A percentile compares a stretch with the other conserved stretches of the same genome.
Conservation (phyloP, 2,113 vertebrate species). For the Vimba vimba region DNA sequence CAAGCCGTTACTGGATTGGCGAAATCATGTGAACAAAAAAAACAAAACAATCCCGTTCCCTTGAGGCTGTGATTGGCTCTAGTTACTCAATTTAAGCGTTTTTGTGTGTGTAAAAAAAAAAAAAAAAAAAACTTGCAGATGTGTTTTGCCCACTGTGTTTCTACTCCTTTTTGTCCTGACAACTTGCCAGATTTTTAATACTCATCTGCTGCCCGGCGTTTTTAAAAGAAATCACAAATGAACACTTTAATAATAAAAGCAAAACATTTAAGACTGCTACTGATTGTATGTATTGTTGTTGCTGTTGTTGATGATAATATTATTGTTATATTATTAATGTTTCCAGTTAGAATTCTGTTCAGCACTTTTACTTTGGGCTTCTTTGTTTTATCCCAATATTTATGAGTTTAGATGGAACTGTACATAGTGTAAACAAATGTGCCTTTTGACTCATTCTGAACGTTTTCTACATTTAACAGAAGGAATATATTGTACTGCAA, state of each 20-base stretch:
- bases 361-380: conserved; percentile 90
- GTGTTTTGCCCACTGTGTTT: conserved; percentile 35
- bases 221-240: conserved; percentile 70
- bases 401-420: conserved; percentile 91
- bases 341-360: conserved; percentile 84
- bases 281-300: conserved; percentile 89
- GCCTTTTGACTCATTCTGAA: conserved; percentile 94
- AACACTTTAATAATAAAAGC: conserved; percentile 89
- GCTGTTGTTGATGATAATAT: conserved; percentile 71
- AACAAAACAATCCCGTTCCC: background rate
- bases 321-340: conserved; percentile 63
- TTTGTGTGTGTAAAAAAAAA: background rate
- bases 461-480: conserved; percentile 90
- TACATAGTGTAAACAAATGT: conserved; percentile 97
- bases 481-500: conserved; percentile 83
- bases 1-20: background rate
- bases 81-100: background rate
- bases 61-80: background rate
- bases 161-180: conserved; percentile 12
- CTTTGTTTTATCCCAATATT: conserved; percentile 93
- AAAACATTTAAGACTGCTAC: conserved; percentile 83
- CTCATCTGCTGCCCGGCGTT: conserved; percentile 27
- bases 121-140: background rate
- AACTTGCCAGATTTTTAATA: conserved; percentile 36
- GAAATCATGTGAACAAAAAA: background rate